Conservation (phyloP, 2,888 invertebrate species). For the Melanostoma mellinum region DNA sequence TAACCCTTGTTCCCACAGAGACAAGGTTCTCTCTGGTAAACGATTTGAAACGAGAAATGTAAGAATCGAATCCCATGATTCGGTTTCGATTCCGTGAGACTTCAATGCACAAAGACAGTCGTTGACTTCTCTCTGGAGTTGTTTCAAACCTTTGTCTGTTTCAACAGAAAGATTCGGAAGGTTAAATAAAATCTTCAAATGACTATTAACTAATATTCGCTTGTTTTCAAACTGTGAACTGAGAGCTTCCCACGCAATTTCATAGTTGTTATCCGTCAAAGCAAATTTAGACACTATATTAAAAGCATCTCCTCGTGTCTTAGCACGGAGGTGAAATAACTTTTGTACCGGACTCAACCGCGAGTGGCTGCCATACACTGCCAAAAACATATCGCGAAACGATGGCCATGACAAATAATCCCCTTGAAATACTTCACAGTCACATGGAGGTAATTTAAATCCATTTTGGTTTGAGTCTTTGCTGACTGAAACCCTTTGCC, state of each 20-base stretch:
- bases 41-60: no score
- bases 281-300: no score
- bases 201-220: constrained; percentile 9
- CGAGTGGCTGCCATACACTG: constrained; percentile 22
- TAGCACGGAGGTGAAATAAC: constrained; percentile 7
- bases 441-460: constrained; percentile 24
- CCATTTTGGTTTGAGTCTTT: no score
- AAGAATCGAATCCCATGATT: background rate
- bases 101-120: constrained; percentile 1
- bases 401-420: constrained; percentile 47
- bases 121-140: background rate
- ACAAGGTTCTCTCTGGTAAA: no score
- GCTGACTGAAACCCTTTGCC: no score
- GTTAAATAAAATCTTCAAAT: background rate
- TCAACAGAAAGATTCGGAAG: no score
- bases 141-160: background rate
- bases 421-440: constrained; percentile 33
- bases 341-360: background rate
- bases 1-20: no score
- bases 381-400: constrained; percentile 48
- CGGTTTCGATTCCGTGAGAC: background rate
- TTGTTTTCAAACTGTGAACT: constrained; percentile 15
- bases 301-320: constrained; percentile 29
- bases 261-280: no score
- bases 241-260: background rate